Evolutionary conservation across 2,888 invertebrate species (phyloP), one percentile per base, ranked within the genome.

Genomic region (Ephialtes manifestator): DNA sequence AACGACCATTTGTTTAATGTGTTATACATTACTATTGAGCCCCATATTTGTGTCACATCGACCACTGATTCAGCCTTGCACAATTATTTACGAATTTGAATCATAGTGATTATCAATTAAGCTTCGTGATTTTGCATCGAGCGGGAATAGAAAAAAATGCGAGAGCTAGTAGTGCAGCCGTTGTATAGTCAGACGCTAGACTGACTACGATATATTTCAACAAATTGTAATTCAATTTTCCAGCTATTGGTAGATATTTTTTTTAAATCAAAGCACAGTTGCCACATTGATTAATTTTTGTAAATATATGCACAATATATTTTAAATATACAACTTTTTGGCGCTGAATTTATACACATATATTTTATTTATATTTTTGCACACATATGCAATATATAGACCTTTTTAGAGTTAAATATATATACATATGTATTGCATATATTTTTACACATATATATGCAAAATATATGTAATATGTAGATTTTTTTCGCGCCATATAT

Each of bases 61-160:
- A 85, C 81, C 84, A 85, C 84, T 85, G 84, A 78, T 84, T 81
- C 77, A 84, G 84, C 84, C 84, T 75, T 81, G 81, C 78, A 82
- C 83, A 71, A 81, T 84, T 80, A 71, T n/a, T 55, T 67, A 7
- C 28, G 20, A 18, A 11, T 24, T 51, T 18, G 51, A 18, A 51
- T 18, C n/a, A 51, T 8, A 46, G 2, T 35, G 8, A 4, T 28
- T 24, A 24, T 24, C 13, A 1, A 10, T 68, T 60, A 80, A 84
- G 81, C 77, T 71, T 72, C 76, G 76, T 53, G 63, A 51, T 35
- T 67, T 76, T 18, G 75, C 48, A 15, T 51, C 77, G 18, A 81
- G 84, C 80, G 71, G 43, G 53, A 43, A 80, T 81, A 43, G 55
- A 20, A n/a, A n/a, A n/a, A n/a, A 60, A 31, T 60, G 60, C 55